Conservation (phyloP, 2,888 invertebrate species). For the Euplagia quadripunctaria region DNA sequence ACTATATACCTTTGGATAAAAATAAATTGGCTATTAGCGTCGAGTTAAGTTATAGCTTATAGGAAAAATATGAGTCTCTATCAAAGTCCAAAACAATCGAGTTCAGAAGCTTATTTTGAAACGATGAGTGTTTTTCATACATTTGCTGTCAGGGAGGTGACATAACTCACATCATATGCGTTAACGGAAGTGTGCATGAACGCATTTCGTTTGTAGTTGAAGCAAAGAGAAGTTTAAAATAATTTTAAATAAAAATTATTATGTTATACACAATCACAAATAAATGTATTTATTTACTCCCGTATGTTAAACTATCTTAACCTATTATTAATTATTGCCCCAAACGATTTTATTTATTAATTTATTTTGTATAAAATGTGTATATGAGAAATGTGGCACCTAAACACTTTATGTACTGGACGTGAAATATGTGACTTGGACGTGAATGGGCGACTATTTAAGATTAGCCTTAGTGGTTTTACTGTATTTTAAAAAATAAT, state of each 20-base stretch:
- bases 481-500: no score
- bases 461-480: no score
- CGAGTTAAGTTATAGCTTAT: neutral
- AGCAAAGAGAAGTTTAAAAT: neutral
- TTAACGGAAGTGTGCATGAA: neutral
- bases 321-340: no score
- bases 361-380: no score
- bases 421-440: no score
- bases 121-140: neutral
- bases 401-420: no score
- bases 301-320: no score
- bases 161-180: neutral
- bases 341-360: no score
- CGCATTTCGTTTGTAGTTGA: neutral
- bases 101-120: neutral
- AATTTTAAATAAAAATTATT: neutral
- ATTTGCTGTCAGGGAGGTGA: neutral
- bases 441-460: no score
- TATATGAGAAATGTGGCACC: no score
- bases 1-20: neutral
- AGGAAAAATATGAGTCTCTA: neutral
- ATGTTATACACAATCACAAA: neutral
- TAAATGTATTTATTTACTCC: no score
- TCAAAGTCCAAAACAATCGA: neutral
- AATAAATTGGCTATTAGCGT: neutral